A percentile compares a stretch with the other conserved stretches of the same genome.
These are phyloP conservation scores for Junonia oenone DNA, from an alignment of 2,888 invertebrate species.

Conservation along the genomic window DNA sequence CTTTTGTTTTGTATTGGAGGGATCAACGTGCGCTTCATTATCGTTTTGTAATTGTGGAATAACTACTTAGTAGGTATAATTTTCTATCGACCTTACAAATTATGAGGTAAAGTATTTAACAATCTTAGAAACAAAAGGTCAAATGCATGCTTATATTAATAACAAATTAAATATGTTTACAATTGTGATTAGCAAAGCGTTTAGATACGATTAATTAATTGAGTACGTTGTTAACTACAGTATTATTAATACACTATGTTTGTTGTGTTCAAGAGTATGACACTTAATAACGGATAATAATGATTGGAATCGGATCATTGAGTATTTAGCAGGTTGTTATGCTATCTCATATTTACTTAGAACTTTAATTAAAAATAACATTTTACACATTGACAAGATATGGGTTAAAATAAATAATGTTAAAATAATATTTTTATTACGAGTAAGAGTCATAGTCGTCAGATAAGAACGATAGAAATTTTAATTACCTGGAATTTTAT, in stretches of 20 bases:
- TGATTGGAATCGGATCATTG: neutral
- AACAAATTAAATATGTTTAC: neutral
- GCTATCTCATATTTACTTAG: neutral
- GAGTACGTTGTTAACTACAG: neutral
- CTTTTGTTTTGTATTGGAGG: conserved; percentile 36
- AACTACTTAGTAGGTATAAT: neutral
- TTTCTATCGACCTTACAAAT: neutral
- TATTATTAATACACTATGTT: neutral
- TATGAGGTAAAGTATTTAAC: no score
- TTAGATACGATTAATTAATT: neutral
- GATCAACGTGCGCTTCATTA: conserved; percentile 30
- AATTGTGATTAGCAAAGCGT: neutral
- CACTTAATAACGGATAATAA: neutral
- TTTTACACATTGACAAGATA: neutral
- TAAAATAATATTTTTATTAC: neutral
- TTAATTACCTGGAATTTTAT: no score
- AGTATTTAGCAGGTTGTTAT: neutral
- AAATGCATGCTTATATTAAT: no score
- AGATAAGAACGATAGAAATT: no score
- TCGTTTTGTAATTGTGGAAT: conserved; percentile 8
- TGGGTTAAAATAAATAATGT: no score
- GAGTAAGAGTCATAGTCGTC: no score
- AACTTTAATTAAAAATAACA: neutral
- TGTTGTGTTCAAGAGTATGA: neutral
- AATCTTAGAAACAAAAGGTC: no score